These are phyloP conservation scores for Bubalus kerabau DNA, from an alignment of 2,113 vertebrate species.

Conservation along the genomic window DNA sequence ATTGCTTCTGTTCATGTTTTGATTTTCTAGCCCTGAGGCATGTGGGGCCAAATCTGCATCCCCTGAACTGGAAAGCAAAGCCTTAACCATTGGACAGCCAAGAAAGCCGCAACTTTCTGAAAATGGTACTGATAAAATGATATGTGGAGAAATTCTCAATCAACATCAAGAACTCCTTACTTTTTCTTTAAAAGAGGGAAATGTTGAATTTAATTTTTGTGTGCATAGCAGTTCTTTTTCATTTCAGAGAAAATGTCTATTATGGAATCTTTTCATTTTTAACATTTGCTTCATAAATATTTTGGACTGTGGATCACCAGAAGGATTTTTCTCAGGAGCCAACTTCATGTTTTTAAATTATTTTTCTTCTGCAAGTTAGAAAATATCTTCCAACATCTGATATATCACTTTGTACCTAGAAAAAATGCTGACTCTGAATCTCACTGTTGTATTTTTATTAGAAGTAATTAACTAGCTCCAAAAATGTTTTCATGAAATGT, in stretches of 20 bases:
- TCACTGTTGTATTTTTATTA: not conserved
- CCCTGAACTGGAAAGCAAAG: not conserved
- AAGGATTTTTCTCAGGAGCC: not conserved
- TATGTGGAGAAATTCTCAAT: not conserved
- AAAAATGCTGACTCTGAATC: not conserved
- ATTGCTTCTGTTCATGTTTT: not conserved
- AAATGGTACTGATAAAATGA: not conserved
- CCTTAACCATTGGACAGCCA: not conserved
- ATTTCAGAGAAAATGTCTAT: not conserved
- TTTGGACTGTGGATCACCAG: not conserved
- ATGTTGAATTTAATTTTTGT: not conserved
- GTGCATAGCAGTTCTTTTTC: not conserved
- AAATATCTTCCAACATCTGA: not conserved
- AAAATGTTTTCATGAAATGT: not conserved
- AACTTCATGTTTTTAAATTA: not conserved
- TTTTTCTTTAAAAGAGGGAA: not conserved
- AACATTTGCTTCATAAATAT: not conserved
- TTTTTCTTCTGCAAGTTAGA: not conserved
- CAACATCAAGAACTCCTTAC: not conserved
- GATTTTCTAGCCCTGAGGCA: not conserved
- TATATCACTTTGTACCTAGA: not conserved
- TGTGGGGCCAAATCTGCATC: not conserved
- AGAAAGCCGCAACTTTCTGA: not conserved
- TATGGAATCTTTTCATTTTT: not conserved
- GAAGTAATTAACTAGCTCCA: not conserved